Conservation (phyloP, 2,113 vertebrate species). For the Glaucidium brasilianum region DNA sequence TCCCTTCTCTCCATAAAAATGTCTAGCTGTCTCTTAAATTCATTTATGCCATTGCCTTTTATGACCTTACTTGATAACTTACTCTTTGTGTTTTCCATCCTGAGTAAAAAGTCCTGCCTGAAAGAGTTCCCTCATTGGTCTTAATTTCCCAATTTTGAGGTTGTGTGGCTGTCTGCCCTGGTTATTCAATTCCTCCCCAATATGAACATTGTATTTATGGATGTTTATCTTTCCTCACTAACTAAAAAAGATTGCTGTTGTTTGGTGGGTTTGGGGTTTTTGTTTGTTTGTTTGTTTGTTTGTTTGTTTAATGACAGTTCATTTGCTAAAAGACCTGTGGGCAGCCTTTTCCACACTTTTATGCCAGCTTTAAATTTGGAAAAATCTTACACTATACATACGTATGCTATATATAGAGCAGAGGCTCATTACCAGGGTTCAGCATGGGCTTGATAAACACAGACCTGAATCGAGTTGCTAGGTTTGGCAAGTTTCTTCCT, state of each 20-base stretch:
- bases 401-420: not conserved
- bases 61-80: constrained; percentile 64
- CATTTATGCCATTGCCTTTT: constrained; percentile 59
- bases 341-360: not conserved
- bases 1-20: constrained; percentile 59
- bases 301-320: not conserved
- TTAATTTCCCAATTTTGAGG: constrained; percentile 13
- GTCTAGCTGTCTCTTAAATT: constrained; percentile 62
- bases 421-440: not conserved
- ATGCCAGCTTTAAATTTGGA: not conserved
- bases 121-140: not conserved
- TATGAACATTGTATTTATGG: not conserved
- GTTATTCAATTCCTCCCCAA: not conserved
- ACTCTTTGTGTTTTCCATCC: constrained; percentile 33
- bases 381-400: not conserved
- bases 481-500: not conserved
- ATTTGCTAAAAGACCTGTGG: not conserved
- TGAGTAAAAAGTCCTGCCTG: not conserved
- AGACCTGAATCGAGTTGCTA: accelerated
- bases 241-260: not conserved
- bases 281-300: not conserved
- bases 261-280: not conserved
- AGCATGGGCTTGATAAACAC: not conserved
- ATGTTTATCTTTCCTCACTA: not conserved
- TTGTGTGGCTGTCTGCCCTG: not conserved